phyloP scores from a whole-genome alignment of 2,888 invertebrate genomes.

The Fragum whitleyi region DNA sequence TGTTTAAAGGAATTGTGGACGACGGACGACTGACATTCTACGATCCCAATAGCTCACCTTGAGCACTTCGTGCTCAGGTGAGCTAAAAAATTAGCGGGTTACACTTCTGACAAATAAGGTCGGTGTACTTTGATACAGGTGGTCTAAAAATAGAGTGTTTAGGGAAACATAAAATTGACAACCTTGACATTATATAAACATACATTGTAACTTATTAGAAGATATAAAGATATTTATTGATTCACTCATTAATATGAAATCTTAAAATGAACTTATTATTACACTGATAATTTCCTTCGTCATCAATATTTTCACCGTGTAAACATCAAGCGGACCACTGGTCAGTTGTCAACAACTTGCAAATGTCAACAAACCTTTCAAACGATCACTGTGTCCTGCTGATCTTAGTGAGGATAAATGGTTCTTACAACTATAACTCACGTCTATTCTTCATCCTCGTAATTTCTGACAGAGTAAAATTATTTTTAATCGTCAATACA shows the following conservation, averaged over 20 bases:
- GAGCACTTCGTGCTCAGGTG: too few relatives aligned
- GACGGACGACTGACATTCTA: too few relatives aligned
- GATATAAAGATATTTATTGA: too few relatives aligned
- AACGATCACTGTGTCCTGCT: background rate
- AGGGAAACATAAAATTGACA: background rate
- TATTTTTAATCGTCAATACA: background rate
- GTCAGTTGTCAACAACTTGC: background rate
- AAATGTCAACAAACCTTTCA: background rate
- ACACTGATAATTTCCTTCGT: too few relatives aligned
- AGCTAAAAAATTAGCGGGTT: too few relatives aligned
- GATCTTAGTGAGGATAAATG: background rate
- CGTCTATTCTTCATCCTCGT: background rate
- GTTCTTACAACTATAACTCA: background rate
- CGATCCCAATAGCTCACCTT: too few relatives aligned
- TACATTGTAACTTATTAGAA: too few relatives aligned
- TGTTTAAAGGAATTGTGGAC: too few relatives aligned
- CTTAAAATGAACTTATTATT: too few relatives aligned
- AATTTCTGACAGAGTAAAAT: background rate
- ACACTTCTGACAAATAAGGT: too few relatives aligned
- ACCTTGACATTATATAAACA: slow-evolving; percentile 8
- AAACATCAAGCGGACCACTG: background rate
- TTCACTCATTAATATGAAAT: too few relatives aligned
- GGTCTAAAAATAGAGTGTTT: slow-evolving; percentile 28
- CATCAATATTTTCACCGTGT: background rate
- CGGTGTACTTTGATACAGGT: background rate